Percentiles rank a stretch among this genome's conserved stretches.
phyloP scores from a whole-genome alignment of 2,888 invertebrate genomes.

The Punctoribates punctum region DNA sequence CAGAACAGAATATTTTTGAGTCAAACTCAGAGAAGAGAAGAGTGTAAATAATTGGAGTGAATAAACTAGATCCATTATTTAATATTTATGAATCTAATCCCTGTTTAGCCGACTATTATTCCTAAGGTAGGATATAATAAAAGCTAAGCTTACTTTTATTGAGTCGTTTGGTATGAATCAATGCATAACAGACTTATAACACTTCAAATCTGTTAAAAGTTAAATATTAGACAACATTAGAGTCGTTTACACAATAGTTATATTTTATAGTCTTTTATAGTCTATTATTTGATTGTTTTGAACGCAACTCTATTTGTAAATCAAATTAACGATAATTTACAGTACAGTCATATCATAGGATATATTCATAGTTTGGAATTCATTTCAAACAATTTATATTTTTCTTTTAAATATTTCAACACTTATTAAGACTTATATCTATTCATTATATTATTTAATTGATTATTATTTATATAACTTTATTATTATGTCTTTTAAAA shows the following conservation, averaged over 20 bases:
- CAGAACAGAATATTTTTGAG: too few relatives aligned
- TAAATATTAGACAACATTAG: neutral
- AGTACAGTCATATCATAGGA: neutral
- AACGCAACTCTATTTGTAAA: slow-evolving; percentile 24
- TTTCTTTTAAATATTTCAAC: too few relatives aligned
- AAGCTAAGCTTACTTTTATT: neutral
- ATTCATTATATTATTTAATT: too few relatives aligned
- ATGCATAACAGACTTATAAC: neutral
- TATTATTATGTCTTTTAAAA: too few relatives aligned
- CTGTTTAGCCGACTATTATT: slow-evolving; percentile 22
- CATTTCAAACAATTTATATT: neutral
- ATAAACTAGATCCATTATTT: neutral
- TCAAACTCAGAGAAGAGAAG: neutral
- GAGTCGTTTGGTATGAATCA: neutral
- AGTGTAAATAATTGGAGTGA: neutral
- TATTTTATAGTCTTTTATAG: neutral
- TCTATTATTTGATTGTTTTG: slow-evolving; percentile 21
- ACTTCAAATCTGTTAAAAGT: slow-evolving; percentile 4
- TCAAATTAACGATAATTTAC: slow-evolving; percentile 7
- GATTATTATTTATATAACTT: too few relatives aligned
- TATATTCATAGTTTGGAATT: neutral
- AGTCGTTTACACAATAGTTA: neutral
- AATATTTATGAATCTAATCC: slow-evolving; percentile 13
- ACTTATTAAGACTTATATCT: too few relatives aligned
- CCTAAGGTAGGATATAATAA: neutral